Evolutionary conservation across 2,797 vertebrate genomes (phyloP).

Genomic region (Crenuchus spilurus): DNA sequence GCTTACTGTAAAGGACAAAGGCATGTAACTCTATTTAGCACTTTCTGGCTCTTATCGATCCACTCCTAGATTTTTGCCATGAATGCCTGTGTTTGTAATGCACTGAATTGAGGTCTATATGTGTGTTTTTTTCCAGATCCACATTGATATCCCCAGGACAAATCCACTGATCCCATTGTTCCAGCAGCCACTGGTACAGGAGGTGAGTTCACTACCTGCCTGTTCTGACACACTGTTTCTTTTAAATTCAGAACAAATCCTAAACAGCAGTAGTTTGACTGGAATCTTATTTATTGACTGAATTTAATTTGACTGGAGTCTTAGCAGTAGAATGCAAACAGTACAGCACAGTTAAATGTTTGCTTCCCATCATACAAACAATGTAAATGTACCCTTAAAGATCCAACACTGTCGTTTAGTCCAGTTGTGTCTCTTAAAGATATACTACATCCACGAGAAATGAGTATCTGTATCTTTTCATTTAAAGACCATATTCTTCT

Average conservation of each 20-base stretch:
- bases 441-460: too few relatives aligned
- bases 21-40: constrained; percentile 50
- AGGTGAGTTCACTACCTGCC: constrained; percentile 78
- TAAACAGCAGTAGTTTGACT: too few relatives aligned
- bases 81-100: constrained; percentile 40
- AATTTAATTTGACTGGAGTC: too few relatives aligned
- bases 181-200: constrained; percentile 95
- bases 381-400: too few relatives aligned
- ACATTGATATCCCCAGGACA: constrained; percentile 98
- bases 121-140: constrained; percentile 80
- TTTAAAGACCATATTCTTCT: too few relatives aligned
- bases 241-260: not conserved
- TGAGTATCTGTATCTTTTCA: too few relatives aligned
- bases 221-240: not conserved
- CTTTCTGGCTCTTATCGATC: constrained; percentile 49
- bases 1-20: constrained; percentile 49
- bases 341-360: too few relatives aligned
- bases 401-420: too few relatives aligned
- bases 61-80: constrained; percentile 21
- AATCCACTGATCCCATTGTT: constrained; percentile 97
- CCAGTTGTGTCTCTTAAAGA: too few relatives aligned
- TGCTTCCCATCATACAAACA: too few relatives aligned
- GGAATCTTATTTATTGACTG: too few relatives aligned
- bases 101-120: not conserved
- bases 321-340: too few relatives aligned